A percentile compares a stretch with the other conserved stretches of the same genome.
Evolutionary conservation across 2,113 vertebrate genomes (phyloP).

Genomic region (Erythrolamprus reginae): DNA sequence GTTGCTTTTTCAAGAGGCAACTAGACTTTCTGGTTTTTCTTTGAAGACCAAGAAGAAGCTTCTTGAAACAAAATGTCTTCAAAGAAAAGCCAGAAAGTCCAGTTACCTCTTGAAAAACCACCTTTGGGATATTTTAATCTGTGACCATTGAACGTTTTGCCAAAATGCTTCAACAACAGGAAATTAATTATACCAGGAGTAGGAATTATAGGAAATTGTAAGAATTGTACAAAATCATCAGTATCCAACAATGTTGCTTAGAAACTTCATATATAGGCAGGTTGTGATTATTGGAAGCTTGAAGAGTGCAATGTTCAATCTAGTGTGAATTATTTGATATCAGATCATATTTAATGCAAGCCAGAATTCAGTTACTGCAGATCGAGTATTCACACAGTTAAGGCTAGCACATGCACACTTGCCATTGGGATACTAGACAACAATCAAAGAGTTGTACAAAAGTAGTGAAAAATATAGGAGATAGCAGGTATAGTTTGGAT

Average conservation of each 20-base stretch:
- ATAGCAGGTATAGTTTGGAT: too few species aligned
- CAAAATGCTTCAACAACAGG: not conserved
- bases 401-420: not conserved
- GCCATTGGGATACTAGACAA: not conserved
- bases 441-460: too few species aligned
- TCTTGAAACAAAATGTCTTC: too few species aligned
- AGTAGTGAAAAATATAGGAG: too few species aligned
- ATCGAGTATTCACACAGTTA: not conserved
- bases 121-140: not conserved
- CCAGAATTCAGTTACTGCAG: not conserved
- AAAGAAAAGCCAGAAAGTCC: too few species aligned
- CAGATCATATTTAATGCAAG: not conserved
- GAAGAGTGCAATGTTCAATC: not conserved
- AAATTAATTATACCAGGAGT: not conserved
- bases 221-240: not conserved
- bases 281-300: not conserved
- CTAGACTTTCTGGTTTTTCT: too few species aligned
- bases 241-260: not conserved
- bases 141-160: not conserved
- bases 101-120: too few species aligned
- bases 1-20: too few species aligned
- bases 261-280: not conserved
- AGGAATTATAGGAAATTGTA: not conserved
- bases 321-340: not conserved
- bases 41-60: too few species aligned